phyloP scores from a whole-genome alignment of 2,797 vertebrate species.

The Taenioides sp. region DNA sequence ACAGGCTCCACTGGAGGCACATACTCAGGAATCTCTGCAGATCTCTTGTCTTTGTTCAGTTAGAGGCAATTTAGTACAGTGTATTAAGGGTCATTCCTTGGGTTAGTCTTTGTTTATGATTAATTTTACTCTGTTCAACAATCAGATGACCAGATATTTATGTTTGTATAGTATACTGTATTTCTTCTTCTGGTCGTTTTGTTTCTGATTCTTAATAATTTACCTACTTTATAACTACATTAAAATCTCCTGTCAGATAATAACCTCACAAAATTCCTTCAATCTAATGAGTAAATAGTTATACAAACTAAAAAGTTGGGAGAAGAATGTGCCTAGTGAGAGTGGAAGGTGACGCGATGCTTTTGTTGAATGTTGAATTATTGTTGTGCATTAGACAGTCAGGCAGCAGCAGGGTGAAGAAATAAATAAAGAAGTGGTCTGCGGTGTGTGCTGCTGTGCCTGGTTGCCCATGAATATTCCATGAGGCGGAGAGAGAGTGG shows the following conservation, averaged over 20 bases:
- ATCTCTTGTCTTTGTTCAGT: neutral
- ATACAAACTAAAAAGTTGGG: constrained; percentile 35
- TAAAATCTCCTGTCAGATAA: neutral
- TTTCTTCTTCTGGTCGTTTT: no score
- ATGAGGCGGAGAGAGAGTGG: constrained; percentile 82
- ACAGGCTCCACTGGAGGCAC: neutral
- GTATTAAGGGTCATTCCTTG: neutral
- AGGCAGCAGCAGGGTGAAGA: constrained; percentile 76
- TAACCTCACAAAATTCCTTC: neutral
- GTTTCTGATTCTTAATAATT: neutral
- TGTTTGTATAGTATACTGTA: no score
- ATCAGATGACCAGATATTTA: no score
- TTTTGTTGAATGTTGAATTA: constrained; percentile 57
- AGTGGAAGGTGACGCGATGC: constrained; percentile 59
- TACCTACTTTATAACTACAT: neutral
- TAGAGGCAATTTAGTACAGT: neutral
- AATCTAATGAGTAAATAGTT: constrained; percentile 17
- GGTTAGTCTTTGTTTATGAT: neutral
- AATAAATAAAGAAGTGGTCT: constrained; percentile 81
- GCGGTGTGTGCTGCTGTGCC: constrained; percentile 66
- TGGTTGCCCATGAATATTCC: constrained; percentile 86
- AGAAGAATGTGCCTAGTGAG: constrained; percentile 34
- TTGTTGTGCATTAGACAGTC: constrained; percentile 75
- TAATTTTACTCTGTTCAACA: no score
- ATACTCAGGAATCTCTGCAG: neutral